Evolutionary conservation across 2,113 vertebrate species (phyloP).

Genomic region (Echinops telfairi): DNA sequence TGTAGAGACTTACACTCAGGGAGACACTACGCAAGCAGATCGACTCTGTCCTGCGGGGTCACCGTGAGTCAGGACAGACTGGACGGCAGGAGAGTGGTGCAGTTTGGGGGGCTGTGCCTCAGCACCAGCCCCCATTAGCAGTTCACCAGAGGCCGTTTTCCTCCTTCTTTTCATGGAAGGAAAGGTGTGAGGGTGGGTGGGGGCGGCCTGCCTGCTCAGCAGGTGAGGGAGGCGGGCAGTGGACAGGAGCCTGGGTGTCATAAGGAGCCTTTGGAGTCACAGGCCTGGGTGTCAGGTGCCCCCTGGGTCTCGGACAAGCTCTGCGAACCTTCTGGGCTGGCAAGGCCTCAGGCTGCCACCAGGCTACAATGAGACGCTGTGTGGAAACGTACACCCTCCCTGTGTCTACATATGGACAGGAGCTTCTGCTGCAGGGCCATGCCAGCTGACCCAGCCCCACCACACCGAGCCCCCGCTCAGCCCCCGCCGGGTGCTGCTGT

Average conservation of each 20-base stretch:
- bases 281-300: fast-evolving
- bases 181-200: neutral
- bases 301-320: neutral
- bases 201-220: no score
- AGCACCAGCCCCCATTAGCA: neutral
- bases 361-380: neutral
- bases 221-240: neutral
- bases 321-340: neutral
- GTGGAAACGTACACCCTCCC: neutral
- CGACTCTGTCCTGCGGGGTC: no score
- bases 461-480: neutral
- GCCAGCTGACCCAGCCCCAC: no score
- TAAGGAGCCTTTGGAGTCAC: no score
- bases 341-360: no score
- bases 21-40: no score
- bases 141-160: fast-evolving
- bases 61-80: no score
- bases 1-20: no score
- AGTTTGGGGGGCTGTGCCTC: neutral
- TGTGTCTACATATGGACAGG: no score
- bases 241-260: neutral
- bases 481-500: no score
- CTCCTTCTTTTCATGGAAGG: neutral
- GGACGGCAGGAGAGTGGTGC: no score
- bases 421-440: neutral